Evolutionary conservation across 2,797 vertebrate species (phyloP).

Genomic region (Anableps anableps): DNA sequence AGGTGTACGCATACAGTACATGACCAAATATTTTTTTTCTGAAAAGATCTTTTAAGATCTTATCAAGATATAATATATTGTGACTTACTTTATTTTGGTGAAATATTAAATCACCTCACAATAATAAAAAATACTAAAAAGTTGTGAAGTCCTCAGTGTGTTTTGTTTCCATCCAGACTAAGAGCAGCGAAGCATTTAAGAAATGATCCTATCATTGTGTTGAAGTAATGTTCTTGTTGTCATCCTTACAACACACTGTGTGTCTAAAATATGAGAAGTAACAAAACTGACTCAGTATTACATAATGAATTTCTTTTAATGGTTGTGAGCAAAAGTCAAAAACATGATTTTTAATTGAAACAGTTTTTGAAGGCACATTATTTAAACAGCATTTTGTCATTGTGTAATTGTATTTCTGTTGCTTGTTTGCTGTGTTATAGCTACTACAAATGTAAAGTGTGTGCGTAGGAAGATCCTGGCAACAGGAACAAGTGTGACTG

Average conservation of each 20-base stretch:
- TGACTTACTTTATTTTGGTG: neutral
- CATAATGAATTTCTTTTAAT: neutral
- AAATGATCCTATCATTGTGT: slow-evolving; percentile 32
- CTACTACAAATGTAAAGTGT: neutral
- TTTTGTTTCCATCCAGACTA: slow-evolving; percentile 7
- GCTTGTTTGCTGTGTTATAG: neutral
- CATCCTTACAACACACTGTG: slow-evolving; percentile 32
- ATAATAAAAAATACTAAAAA: neutral
- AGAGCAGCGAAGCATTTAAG: slow-evolving; percentile 5
- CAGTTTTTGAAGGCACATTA: neutral
- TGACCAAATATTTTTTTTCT: neutral
- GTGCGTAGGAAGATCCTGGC: slow-evolving; percentile 1
- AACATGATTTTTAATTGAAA: neutral
- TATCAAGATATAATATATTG: neutral
- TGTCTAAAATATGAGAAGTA: slow-evolving; percentile 17
- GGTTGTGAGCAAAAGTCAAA: neutral
- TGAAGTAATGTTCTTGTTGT: slow-evolving; percentile 24
- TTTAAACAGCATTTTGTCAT: neutral
- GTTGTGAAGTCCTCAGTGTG: neutral
- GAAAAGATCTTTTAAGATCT: neutral
- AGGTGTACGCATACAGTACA: neutral
- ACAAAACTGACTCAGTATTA: neutral
- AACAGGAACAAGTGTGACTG: slow-evolving; percentile 38
- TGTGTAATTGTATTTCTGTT: neutral
- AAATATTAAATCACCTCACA: neutral